These are phyloP conservation scores for Slavum lentiscoides DNA, from an alignment of 2,888 invertebrate genomes.

Conservation along the genomic window DNA sequence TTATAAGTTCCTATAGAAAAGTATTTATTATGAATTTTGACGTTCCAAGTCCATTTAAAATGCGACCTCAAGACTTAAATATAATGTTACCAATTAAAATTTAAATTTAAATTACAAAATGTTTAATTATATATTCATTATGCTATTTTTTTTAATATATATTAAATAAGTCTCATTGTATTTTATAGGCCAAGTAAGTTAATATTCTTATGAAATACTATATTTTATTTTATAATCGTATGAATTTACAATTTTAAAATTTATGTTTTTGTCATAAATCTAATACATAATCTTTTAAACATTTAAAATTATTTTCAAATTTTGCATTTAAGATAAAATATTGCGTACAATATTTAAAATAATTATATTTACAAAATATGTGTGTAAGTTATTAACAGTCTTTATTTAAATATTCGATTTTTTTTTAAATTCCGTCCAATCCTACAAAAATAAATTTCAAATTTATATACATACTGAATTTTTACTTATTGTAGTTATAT, in stretches of 20 bases:
- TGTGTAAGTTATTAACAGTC: too few species aligned
- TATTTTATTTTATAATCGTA: not conserved
- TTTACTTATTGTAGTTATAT: too few species aligned
- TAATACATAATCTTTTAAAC: too few species aligned
- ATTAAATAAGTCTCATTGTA: conserved; percentile 6
- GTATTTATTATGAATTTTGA: conserved; percentile 34
- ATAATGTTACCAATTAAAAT: conserved; percentile 30
- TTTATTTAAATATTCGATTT: too few species aligned
- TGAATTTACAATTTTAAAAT: too few species aligned
- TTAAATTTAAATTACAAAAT: not conserved
- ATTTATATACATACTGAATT: too few species aligned
- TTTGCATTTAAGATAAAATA: not conserved
- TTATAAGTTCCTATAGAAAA: not conserved
- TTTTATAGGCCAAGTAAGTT: not conserved
- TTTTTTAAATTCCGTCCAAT: too few species aligned
- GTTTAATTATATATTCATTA: not conserved
- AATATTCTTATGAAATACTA: conserved; percentile 15
- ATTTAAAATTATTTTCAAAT: not conserved
- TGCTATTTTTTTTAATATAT: too few species aligned
- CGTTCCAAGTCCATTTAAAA: conserved; percentile 20
- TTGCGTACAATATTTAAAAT: not conserved
- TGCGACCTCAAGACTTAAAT: conserved; percentile 20
- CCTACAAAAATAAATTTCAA: too few species aligned
- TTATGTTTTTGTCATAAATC: too few species aligned
- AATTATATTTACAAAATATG: too few species aligned